phyloP scores from a whole-genome alignment of 2,888 invertebrate species.

The Ochropacha duplaris region DNA sequence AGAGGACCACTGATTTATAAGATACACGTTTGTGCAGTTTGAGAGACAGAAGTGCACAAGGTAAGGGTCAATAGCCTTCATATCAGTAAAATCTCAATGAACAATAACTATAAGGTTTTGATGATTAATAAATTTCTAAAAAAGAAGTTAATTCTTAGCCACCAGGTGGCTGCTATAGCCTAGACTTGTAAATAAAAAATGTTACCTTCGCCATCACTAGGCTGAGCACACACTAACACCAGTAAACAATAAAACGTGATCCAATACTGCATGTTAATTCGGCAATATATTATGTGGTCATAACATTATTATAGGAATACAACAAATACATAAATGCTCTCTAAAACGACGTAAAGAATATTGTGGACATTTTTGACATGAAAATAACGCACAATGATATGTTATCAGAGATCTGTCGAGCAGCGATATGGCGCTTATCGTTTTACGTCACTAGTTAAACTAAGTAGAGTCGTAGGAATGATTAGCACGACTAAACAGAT shows the following conservation, averaged over 20 bases:
- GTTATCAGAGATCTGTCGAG: conserved; percentile 65
- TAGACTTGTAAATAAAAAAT: not conserved
- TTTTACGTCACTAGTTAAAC: conserved; percentile 45
- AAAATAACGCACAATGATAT: conserved; percentile 57
- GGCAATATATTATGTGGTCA: conserved; percentile 19
- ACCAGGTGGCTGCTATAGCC: not conserved
- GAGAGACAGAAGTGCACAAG: too few relatives aligned
- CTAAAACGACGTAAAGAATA: conserved; percentile 17
- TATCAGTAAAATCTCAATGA: too few relatives aligned
- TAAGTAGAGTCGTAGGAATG: conserved; percentile 11
- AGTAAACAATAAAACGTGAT: conserved; percentile 43
- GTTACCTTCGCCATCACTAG: conserved; percentile 37
- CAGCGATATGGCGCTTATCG: conserved; percentile 51
- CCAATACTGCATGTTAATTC: conserved; percentile 47
- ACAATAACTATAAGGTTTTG: too few relatives aligned
- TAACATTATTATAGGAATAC: conserved; percentile 25
- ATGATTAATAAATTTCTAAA: too few relatives aligned
- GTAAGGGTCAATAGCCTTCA: too few relatives aligned
- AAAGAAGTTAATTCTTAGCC: too few relatives aligned
- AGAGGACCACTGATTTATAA: too few relatives aligned
- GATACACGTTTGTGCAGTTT: too few relatives aligned
- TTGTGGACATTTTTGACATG: conserved; percentile 43
- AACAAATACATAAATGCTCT: conserved; percentile 13
- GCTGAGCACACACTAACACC: conserved; percentile 43
- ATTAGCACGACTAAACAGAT: not conserved